A percentile compares a stretch with the other conserved stretches of the same genome.
Conservation (phyloP, 2,113 vertebrate genomes). For the Centropus unirufus region DNA sequence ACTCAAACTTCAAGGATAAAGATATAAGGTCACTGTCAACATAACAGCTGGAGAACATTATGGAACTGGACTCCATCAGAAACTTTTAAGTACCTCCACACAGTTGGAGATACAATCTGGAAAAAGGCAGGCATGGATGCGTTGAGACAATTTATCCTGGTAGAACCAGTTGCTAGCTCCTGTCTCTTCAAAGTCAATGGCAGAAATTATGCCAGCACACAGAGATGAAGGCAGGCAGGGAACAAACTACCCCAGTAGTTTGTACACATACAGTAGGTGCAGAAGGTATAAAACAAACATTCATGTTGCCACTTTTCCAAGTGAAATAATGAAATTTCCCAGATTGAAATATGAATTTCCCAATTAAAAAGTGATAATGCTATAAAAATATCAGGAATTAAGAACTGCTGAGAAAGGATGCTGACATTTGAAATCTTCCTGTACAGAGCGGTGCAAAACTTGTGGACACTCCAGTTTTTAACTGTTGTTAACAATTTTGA, state of each 20-base stretch:
- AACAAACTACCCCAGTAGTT: neutral
- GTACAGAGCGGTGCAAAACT: neutral
- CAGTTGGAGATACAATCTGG: neutral
- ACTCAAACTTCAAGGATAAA: conserved; percentile 55
- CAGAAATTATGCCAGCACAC: neutral
- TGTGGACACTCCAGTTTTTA: neutral
- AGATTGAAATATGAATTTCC: neutral
- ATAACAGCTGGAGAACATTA: neutral
- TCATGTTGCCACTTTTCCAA: neutral
- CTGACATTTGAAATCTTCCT: neutral
- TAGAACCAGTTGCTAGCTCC: neutral
- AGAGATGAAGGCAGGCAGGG: neutral
- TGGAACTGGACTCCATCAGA: neutral
- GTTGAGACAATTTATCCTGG: neutral
- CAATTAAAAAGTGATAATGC: neutral
- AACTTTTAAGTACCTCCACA: neutral
- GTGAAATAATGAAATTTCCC: neutral
- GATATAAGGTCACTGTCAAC: conserved; percentile 29
- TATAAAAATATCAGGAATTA: neutral
- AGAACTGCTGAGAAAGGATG: neutral
- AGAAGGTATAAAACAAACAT: neutral
- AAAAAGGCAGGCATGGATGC: neutral
- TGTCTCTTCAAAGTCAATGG: neutral
- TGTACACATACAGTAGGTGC: neutral
- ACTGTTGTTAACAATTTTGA: neutral